phyloP scores from a whole-genome alignment of 1,140 invertebrate genomes.

The Heliothis subflexa region DNA sequence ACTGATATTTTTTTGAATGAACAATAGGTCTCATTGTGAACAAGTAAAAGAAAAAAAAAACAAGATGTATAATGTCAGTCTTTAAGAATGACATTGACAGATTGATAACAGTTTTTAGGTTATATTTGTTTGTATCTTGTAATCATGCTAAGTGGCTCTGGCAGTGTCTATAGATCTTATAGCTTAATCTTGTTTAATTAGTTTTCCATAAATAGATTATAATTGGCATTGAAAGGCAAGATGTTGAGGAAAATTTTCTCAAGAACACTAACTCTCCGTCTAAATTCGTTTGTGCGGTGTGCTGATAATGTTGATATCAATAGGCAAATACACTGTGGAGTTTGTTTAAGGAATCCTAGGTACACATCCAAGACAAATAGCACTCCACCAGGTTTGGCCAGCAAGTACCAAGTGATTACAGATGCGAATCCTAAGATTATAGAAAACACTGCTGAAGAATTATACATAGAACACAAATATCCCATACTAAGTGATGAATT shows the following conservation, averaged over 20 bases:
- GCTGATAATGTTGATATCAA: constrained; percentile 48
- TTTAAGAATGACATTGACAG: constrained; percentile 11
- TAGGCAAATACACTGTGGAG: constrained; percentile 73
- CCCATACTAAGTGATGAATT: constrained; percentile 85
- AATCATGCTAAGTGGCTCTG: no score
- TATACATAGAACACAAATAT: constrained; percentile 76
- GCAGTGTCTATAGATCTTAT: background rate
- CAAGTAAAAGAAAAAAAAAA: background rate
- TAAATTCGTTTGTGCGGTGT: constrained; percentile 45
- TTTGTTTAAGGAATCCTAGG: constrained; percentile 84
- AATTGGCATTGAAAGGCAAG: constrained; percentile 47
- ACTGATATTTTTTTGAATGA: background rate
- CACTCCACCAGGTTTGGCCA: constrained; percentile 71
- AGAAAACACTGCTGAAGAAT: constrained; percentile 89
- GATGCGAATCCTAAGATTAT: constrained; percentile 89
- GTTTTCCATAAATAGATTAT: constrained; percentile 32
- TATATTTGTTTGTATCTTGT: constrained; percentile 24
- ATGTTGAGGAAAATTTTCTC: constrained; percentile 62
- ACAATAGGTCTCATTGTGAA: background rate
- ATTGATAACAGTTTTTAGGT: constrained; percentile 17
- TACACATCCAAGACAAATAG: constrained; percentile 80
- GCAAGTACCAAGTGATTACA: constrained; percentile 87
- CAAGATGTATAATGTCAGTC: constrained; percentile 13
- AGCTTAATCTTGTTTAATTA: constrained; percentile 12
- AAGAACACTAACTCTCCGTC: constrained; percentile 43